Conservation (phyloP, 2,797 vertebrate species). For the Paguma larvata region DNA sequence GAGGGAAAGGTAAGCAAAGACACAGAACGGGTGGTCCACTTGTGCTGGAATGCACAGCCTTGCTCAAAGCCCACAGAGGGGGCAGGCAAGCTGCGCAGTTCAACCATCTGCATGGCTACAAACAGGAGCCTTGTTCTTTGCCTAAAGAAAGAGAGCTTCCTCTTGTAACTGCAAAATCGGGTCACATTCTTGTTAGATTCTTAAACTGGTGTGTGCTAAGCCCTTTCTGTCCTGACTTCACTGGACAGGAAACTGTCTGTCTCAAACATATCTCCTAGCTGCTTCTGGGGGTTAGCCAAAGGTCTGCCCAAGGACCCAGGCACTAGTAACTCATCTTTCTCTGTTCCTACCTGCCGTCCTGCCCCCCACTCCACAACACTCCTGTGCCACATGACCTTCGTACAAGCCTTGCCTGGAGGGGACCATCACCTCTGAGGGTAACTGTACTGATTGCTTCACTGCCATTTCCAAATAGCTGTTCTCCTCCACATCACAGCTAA, state of each 20-base stretch:
- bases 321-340: background rate
- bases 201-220: background rate
- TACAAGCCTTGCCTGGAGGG: background rate
- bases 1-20: background rate
- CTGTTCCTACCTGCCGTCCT: background rate
- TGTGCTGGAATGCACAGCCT: background rate
- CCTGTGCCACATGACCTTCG: background rate
- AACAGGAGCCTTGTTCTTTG: background rate
- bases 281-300: background rate
- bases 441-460: background rate
- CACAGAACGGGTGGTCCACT: fast-evolving
- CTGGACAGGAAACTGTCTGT: background rate
- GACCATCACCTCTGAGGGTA: background rate
- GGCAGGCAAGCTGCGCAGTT: background rate
- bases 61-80: too few species aligned
- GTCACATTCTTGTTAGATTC: background rate
- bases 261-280: too few species aligned
- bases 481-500: background rate
- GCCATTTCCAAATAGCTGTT: background rate
- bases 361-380: background rate
- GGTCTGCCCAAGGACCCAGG: fast-evolving
- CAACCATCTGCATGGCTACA: background rate
- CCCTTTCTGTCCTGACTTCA: background rate
- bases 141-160: background rate
- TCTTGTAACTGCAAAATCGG: background rate